These are phyloP conservation scores for Syrmaticus mikado DNA, from an alignment of 2,113 vertebrate species.

Conservation along the genomic window DNA sequence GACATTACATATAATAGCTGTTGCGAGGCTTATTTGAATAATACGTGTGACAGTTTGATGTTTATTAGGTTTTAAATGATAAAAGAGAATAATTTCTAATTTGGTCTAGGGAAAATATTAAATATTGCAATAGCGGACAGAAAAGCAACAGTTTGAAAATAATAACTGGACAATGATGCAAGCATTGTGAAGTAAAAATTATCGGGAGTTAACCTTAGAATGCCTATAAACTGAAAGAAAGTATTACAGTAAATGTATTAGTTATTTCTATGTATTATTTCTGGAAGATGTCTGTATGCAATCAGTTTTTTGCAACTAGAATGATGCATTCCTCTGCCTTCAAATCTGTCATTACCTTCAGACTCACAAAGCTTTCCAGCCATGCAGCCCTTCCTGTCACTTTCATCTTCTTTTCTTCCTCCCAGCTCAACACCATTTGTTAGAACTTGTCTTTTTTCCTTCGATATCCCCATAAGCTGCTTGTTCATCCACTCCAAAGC, in stretches of 20 bases:
- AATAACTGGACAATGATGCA: not conserved
- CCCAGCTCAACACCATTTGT: not conserved
- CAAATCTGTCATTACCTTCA: not conserved
- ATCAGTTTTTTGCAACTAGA: not conserved
- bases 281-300: not conserved
- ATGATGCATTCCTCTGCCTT: not conserved
- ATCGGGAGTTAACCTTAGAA: not conserved
- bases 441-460: not conserved
- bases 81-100: not conserved
- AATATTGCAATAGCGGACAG: not conserved
- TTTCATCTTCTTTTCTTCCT: constrained; percentile 2
- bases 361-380: not conserved
- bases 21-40: not conserved
- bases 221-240: not conserved
- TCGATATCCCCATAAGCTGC: not conserved
- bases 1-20: not conserved
- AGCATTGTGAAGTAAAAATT: not conserved
- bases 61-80: not conserved
- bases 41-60: not conserved
- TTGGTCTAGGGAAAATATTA: not conserved
- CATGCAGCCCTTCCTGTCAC: not conserved
- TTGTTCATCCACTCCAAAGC: not conserved
- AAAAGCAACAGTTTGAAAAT: not conserved
- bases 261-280: not conserved
- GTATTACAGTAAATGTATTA: not conserved